phyloP scores from a whole-genome alignment of 2,113 vertebrate species.

The Struthidea cinerea region DNA sequence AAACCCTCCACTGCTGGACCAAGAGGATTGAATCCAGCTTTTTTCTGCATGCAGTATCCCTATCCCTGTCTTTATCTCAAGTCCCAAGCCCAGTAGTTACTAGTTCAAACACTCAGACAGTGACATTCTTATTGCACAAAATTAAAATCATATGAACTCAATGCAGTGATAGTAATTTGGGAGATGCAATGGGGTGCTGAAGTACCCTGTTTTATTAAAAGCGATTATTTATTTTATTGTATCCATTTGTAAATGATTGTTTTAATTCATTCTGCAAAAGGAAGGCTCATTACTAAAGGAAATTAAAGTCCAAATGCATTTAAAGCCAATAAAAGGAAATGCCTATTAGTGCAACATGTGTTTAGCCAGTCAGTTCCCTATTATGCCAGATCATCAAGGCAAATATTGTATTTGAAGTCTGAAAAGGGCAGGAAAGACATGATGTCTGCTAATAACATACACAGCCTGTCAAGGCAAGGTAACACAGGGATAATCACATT shows the following conservation, averaged over 20 bases:
- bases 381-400: neutral
- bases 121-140: neutral
- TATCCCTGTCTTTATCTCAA: neutral
- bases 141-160: neutral
- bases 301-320: neutral
- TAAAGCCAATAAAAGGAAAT: neutral
- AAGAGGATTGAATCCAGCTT: neutral
- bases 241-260: neutral
- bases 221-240: neutral
- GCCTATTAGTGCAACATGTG: neutral
- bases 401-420: neutral
- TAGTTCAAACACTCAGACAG: neutral
- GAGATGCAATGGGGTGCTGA: neutral
- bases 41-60: neutral
- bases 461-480: neutral
- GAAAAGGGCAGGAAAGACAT: neutral
- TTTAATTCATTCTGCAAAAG: neutral
- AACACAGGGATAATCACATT: neutral
- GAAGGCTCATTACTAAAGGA: neutral
- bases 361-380: neutral
- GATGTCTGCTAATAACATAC: neutral
- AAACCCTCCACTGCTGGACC: neutral
- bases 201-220: neutral
- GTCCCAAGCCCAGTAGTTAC: neutral
- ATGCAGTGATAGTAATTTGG: neutral